Percentiles rank a stretch among this genome's conserved stretches.
Evolutionary conservation across 1,140 invertebrate genomes (phyloP).

Genomic region (Magallana gigas): DNA sequence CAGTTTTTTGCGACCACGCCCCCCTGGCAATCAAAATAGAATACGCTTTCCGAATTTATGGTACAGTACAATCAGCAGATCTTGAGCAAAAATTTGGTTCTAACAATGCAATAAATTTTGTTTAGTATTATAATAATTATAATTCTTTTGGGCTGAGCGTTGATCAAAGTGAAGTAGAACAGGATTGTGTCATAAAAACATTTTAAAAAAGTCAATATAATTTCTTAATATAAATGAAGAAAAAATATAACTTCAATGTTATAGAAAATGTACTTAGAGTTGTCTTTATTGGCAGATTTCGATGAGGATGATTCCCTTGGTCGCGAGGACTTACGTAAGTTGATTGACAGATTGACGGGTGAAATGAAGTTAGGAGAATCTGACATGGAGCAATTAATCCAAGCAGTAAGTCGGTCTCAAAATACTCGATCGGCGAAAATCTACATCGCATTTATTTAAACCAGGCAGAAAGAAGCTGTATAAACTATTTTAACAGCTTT

Average conservation of each 20-base stretch:
- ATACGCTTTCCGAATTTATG: conserved; percentile 70
- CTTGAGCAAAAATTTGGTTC: not conserved
- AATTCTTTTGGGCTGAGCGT: not conserved
- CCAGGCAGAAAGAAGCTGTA: not conserved
- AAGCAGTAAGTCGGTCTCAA: not conserved
- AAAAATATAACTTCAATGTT: not conserved
- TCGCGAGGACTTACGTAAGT: conserved; percentile 77
- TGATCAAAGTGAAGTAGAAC: not conserved
- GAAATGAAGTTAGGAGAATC: not conserved
- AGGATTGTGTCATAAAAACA: not conserved
- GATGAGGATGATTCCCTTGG: conserved; percentile 89
- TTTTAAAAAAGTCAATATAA: no score
- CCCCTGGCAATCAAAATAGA: conserved; percentile 64
- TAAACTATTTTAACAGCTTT: not conserved
- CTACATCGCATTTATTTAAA: no score
- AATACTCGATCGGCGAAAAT: no score
- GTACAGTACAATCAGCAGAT: conserved; percentile 37
- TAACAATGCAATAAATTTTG: not conserved
- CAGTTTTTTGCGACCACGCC: conserved; percentile 66
- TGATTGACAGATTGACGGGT: conserved; percentile 63
- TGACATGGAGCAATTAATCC: not conserved
- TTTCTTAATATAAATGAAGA: not conserved
- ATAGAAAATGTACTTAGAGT: not conserved
- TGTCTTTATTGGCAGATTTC: conserved; percentile 84
- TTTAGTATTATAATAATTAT: not conserved